These are phyloP conservation scores for Drosophila infuscata DNA, from an alignment of 2,888 invertebrate genomes.

Conservation along the genomic window DNA sequence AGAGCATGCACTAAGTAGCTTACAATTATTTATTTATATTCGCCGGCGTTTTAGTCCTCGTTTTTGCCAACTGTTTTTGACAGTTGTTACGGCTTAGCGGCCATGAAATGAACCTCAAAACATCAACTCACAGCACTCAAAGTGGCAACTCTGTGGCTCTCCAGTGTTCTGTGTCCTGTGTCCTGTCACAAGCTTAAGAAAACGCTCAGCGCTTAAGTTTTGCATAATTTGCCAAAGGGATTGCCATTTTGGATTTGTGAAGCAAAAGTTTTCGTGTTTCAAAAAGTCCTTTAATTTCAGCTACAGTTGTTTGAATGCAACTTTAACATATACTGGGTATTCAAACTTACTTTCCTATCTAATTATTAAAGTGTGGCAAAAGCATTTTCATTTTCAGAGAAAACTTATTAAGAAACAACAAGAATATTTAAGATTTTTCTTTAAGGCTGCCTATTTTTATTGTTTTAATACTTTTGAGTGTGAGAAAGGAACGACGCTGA, in stretches of 20 bases:
- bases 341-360: not conserved
- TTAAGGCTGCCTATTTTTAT: not conserved
- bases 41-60: constrained; percentile 34
- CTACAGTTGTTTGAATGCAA: not conserved
- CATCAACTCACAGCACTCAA: constrained; percentile 28
- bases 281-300: not conserved
- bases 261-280: not conserved
- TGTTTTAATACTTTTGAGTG: not conserved
- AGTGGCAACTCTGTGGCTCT: not conserved
- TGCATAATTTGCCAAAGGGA: constrained; percentile 53
- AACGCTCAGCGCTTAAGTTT: constrained; percentile 44
- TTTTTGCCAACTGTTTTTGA: constrained; percentile 49
- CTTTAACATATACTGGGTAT: not conserved
- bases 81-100: constrained; percentile 68
- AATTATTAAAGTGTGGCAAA: not conserved
- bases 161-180: constrained; percentile 5
- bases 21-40: constrained; percentile 74
- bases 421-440: not conserved
- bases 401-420: not conserved
- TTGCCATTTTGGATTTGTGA: constrained; percentile 23
- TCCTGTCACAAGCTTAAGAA: constrained; percentile 24
- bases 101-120: constrained; percentile 56
- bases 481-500: constrained; percentile 15
- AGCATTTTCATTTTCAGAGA: not conserved
- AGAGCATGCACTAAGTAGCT: constrained; percentile 56